Conservation (phyloP, 2,797 vertebrate species). For the Merluccius polli region DNA sequence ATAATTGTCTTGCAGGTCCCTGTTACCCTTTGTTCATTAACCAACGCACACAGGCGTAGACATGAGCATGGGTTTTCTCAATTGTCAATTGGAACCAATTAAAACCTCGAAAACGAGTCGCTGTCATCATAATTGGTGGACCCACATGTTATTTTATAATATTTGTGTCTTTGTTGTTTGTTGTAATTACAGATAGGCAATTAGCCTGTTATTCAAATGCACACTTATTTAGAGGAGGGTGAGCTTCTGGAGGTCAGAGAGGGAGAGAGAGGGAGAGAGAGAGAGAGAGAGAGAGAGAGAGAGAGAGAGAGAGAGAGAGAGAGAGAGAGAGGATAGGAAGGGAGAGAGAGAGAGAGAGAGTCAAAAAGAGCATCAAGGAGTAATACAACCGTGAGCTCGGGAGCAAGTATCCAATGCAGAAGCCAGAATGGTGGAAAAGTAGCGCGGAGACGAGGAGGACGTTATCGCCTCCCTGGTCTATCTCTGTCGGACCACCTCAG, state of each 20-base stretch:
- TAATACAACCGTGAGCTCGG: slow-evolving; percentile 23
- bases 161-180: not conserved
- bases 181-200: not conserved
- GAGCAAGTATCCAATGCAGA: slow-evolving; percentile 32
- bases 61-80: not conserved
- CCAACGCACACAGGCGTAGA: not conserved
- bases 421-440: slow-evolving; percentile 35
- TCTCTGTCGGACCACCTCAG: no score
- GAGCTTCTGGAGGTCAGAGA: not conserved
- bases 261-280: not conserved
- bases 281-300: not conserved
- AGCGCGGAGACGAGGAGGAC: slow-evolving; percentile 17
- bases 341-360: slow-evolving; percentile 11
- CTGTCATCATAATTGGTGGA: not conserved
- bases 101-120: not conserved
- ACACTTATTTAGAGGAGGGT: not conserved
- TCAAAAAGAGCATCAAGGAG: slow-evolving; percentile 12
- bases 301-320: slow-evolving; percentile 9
- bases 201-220: not conserved
- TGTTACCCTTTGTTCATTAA: not conserved
- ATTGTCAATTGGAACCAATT: not conserved
- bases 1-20: not conserved
- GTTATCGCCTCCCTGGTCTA: no score
- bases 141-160: not conserved
- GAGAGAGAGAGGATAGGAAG: slow-evolving; percentile 13